Conservation (phyloP, 2,888 invertebrate genomes). For the Xiphydria camelus region DNA sequence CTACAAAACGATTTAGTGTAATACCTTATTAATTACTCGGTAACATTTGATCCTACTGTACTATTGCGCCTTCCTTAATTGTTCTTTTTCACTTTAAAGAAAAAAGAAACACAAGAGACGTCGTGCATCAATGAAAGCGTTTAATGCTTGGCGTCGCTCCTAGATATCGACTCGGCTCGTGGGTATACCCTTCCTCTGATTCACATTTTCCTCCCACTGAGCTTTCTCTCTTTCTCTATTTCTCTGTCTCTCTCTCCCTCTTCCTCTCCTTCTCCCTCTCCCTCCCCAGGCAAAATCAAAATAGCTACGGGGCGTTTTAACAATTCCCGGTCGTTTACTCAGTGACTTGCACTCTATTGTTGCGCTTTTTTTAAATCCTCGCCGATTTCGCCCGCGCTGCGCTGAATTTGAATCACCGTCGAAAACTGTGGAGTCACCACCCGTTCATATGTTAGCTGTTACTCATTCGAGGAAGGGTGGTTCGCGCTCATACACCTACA, state of each 20-base stretch:
- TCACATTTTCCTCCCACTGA: constrained; percentile 16
- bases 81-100: too few species aligned
- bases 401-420: constrained; percentile 52
- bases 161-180: constrained; percentile 19
- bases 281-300: constrained; percentile 31
- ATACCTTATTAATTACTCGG: too few species aligned
- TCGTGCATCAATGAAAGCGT: too few species aligned
- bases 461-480: too few species aligned
- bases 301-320: constrained; percentile 49
- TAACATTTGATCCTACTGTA: too few species aligned
- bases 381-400: constrained; percentile 49
- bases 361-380: constrained; percentile 52
- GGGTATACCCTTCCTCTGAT: constrained; percentile 7
- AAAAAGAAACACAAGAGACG: too few species aligned
- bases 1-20: too few species aligned
- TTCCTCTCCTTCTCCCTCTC: constrained; percentile 8
- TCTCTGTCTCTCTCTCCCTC: constrained; percentile 12
- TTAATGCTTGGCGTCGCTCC: too few species aligned
- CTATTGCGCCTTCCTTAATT: too few species aligned
- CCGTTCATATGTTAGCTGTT: constrained; percentile 56
- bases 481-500: too few species aligned
- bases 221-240: constrained; percentile 10
- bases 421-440: constrained; percentile 55
- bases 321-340: constrained; percentile 57
- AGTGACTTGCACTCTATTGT: constrained; percentile 57